Evolutionary conservation across 2,113 vertebrate species (phyloP).

Genomic region (Corvus hawaiiensis): DNA sequence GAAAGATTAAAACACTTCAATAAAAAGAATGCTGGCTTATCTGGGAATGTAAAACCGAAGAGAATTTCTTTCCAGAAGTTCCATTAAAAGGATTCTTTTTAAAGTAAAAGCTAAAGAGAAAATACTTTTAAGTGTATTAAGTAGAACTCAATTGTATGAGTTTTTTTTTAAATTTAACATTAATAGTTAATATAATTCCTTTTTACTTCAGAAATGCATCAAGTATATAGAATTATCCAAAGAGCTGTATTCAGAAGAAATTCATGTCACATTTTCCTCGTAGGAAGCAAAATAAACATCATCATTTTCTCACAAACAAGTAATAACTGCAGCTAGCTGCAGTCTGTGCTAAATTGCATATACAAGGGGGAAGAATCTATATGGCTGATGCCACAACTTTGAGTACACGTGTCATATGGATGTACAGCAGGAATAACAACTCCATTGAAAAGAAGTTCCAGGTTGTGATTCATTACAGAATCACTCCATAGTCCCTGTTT

Average conservation of each 20-base stretch:
- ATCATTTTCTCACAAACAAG: background rate
- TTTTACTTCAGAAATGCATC: background rate
- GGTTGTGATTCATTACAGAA: background rate
- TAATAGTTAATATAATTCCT: background rate
- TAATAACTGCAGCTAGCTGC: background rate
- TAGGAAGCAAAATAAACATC: background rate
- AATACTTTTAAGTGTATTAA: background rate
- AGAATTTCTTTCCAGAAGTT: background rate
- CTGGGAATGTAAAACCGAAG: background rate
- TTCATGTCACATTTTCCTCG: background rate
- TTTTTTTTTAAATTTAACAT: background rate
- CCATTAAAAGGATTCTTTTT: background rate
- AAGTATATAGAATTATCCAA: background rate
- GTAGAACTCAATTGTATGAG: background rate
- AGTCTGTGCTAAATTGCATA: background rate
- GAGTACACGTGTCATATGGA: too few relatives aligned
- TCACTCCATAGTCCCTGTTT: accelerated
- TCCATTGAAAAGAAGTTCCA: background rate
- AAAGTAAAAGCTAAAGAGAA: background rate
- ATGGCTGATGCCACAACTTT: background rate
- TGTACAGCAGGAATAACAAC: background rate
- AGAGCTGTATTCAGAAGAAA: background rate
- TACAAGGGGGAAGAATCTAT: accelerated
- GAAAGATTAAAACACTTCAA: background rate
- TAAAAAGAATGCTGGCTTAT: background rate